A percentile compares a stretch with the other conserved stretches of the same genome.
phyloP scores from a whole-genome alignment of 2,113 vertebrate genomes.

The Tenebrosternarchus preto region DNA sequence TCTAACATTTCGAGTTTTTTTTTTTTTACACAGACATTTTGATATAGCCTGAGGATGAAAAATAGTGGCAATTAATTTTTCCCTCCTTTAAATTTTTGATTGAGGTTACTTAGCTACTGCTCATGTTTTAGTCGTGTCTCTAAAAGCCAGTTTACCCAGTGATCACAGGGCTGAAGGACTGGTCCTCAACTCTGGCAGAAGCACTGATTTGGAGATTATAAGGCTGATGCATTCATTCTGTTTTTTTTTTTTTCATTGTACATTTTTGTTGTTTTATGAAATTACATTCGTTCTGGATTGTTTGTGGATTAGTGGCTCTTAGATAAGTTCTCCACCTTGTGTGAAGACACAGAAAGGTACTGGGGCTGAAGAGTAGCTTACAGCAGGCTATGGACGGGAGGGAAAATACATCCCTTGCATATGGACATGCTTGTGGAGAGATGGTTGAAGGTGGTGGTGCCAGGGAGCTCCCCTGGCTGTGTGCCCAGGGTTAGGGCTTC shows the following conservation, averaged over 20 bases:
- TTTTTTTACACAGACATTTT: no score
- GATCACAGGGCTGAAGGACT: neutral
- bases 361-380: neutral
- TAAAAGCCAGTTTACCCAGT: neutral
- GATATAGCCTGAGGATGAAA: neutral
- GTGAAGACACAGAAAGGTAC: neutral
- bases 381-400: slow-evolving; percentile 64
- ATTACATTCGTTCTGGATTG: neutral
- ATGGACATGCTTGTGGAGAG: no score
- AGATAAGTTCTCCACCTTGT: neutral
- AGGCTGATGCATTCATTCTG: neutral
- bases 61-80: slow-evolving; percentile 9
- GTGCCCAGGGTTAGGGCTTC: slow-evolving; percentile 62
- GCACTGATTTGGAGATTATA: neutral
- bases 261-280: neutral
- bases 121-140: neutral
- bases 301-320: neutral
- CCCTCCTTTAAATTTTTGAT: neutral
- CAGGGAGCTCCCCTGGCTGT: slow-evolving; percentile 64
- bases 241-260: neutral
- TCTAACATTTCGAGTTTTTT: slow-evolving; percentile 5
- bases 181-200: neutral
- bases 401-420: no score
- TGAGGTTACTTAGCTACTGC: neutral
- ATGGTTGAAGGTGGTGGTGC: slow-evolving; percentile 56